A percentile compares a stretch with the other conserved stretches of the same genome.
Evolutionary conservation across 2,113 vertebrate genomes (phyloP).

Genomic region (Piaya cayana): DNA sequence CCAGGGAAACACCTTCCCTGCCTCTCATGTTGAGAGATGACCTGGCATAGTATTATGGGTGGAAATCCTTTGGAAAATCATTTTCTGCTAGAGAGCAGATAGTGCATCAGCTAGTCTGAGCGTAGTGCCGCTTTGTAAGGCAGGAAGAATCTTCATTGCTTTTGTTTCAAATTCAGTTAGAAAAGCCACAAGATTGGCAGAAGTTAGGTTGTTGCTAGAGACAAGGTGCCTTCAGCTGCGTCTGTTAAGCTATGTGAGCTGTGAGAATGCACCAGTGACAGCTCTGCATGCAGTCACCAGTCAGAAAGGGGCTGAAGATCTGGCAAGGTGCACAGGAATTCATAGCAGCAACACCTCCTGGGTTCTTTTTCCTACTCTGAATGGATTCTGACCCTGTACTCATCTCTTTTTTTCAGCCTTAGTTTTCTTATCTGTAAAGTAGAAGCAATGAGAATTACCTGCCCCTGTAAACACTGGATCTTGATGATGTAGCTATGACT

Average conservation of each 20-base stretch:
- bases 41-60: not conserved
- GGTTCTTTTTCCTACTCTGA: not conserved
- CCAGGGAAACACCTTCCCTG: constrained; percentile 53
- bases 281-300: not conserved
- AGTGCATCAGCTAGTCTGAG: not conserved
- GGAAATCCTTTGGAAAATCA: constrained; percentile 4
- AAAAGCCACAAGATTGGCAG: not conserved
- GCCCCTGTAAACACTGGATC: not conserved
- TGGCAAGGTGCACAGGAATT: not conserved
- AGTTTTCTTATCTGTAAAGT: not conserved
- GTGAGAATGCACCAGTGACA: not conserved
- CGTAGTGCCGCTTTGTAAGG: not conserved
- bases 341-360: not conserved
- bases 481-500: not conserved
- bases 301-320: not conserved
- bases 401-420: not conserved
- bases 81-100: not conserved
- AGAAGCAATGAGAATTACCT: not conserved
- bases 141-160: not conserved
- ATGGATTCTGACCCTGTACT: not conserved
- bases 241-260: not conserved
- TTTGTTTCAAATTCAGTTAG: not conserved
- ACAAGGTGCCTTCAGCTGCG: not conserved
- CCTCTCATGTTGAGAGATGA: not conserved
- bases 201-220: not conserved